Percentiles rank a stretch among this genome's conserved stretches.
Evolutionary conservation across 2,113 vertebrate genomes (phyloP).

Genomic region (Bungarus multicinctus): DNA sequence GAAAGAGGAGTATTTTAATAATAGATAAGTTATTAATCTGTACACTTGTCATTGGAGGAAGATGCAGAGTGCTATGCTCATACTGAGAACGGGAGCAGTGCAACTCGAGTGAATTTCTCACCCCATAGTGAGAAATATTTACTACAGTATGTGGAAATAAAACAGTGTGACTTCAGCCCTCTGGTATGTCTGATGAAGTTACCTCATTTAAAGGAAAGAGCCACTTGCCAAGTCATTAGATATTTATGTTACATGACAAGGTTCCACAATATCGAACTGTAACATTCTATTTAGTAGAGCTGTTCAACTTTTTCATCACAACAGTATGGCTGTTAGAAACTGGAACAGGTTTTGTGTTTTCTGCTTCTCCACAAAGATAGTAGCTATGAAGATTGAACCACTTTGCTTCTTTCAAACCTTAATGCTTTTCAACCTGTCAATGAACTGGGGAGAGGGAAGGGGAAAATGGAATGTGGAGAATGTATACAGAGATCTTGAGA

Average conservation of each 20-base stretch:
- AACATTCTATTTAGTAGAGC: neutral
- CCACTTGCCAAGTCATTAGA: neutral
- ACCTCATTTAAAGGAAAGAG: neutral
- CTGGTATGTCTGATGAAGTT: neutral
- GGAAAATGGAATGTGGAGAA: too few species aligned
- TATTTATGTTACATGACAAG: neutral
- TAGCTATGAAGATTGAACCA: too few species aligned
- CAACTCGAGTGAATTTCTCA: slow-evolving; percentile 24
- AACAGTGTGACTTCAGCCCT: neutral
- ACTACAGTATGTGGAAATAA: neutral
- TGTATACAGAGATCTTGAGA: too few species aligned
- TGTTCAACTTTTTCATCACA: too few species aligned
- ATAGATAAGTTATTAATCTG: slow-evolving; percentile 69
- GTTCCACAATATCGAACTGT: neutral
- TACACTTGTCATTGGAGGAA: slow-evolving; percentile 62
- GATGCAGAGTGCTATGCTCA: slow-evolving; percentile 46
- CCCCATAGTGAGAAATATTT: neutral
- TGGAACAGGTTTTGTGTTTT: neutral
- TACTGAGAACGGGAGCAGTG: neutral
- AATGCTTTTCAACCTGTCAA: too few species aligned
- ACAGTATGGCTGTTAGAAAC: neutral
- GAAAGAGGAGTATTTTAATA: slow-evolving; percentile 72
- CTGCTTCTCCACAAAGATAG: neutral
- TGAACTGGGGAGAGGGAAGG: too few species aligned
- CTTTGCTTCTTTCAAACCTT: too few species aligned